Base-by-base conservation (phyloP, 2,797 vertebrate species). In the Nyctibius grandis region DNA sequence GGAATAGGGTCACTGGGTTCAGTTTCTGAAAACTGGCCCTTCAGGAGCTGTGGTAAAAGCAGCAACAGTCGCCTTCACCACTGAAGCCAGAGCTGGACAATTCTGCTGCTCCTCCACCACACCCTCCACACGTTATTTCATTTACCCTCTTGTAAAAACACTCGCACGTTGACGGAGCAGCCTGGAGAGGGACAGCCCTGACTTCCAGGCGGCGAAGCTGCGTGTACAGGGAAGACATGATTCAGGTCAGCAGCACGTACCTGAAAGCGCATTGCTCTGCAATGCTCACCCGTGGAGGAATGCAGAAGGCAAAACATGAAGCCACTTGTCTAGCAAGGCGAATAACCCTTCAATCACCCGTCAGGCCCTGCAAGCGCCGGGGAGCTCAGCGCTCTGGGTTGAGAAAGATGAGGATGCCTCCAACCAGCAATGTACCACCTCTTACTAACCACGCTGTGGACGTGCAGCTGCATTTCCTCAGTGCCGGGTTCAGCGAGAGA, bases 251-350 rank as follows among this genome's bases (percentile, higher is more conserved):
- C 89, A 74, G 91, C 85, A 88, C 25, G 38, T 31, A 90, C 87
- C 91, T 78, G 57, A 78, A 48, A 79, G 59, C 15, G 2, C 88
- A 80, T 76, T 9, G 45, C 93, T 86, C 44, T 70, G 91, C 68
- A 83, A 51, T 3, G 63, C 76, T 90, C 84, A 88, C 75, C 59
- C 57, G n/a, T n/a, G 4, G 85, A 96, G 93, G 95, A 96, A 97
- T 96, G 91, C 89, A 73, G 90, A 33, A 94, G 82, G 88, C 50
- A 44, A 96, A 95, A 94, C 97, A 95, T 92, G 96, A 97, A 97
- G 96, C 63, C 93, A 95, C 96, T 95, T 96, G 95, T 93, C 96
- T 95, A 68, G 84, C 69, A 93, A 78, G 33, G 86, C 22, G 60
- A 89, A 92, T 15, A 94, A 86, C 36, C 67, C 92, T 93, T 95